Base-by-base conservation (phyloP, 2,113 vertebrate genomes). In the Rafetus swinhoei region DNA sequence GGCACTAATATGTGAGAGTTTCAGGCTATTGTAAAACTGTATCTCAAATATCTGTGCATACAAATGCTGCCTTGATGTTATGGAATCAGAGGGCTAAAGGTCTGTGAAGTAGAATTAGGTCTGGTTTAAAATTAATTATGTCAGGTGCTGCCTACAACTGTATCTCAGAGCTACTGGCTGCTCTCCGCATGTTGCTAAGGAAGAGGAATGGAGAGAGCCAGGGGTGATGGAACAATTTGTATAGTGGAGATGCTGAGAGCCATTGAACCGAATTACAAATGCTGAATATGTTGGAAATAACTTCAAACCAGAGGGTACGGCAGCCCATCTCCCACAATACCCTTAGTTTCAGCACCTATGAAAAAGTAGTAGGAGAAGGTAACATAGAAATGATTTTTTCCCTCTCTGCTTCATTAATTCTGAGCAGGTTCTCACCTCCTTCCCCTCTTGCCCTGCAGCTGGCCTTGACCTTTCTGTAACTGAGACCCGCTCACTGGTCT, bases 81-180 rank as follows among this genome's bases (percentile, higher is more conserved):
- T 69, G 77, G 62, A 95, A 93, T 87, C 82, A n/a, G 7, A 45
- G 45, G 45, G 6, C 45, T 45, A 56, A 35, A 82, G 32, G 14
- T 59, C 65, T 13, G 1, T 91, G 57, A 79, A 72, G 81, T 53
- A 91, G 60, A 24, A 69, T 57, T 0, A 88, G 53, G 54, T 90
- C 91, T 88, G 81, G 87, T 94, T 57, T 90, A 89, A 84, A 94
- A 35, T 77, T 91, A 88, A 86, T 82, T 93, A n/a, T 22, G 82
- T 80, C n/a, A 81, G 76, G 35, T 25, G 3, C 14, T 92, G 60
- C 54, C 88, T 92, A 83, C 69, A 97, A 87, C 62, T 87, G 29
- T 35, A 50, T 87, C 84, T 95, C 72, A 12, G 7, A 50, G 84
- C 87, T 85, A 53, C 76, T 13, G 1, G 18, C 35, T 90, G 69